A percentile compares a stretch with the other conserved stretches of the same genome.
These are phyloP conservation scores for Regulus satrapa DNA, from an alignment of 2,113 vertebrate species.

Conservation along the genomic window DNA sequence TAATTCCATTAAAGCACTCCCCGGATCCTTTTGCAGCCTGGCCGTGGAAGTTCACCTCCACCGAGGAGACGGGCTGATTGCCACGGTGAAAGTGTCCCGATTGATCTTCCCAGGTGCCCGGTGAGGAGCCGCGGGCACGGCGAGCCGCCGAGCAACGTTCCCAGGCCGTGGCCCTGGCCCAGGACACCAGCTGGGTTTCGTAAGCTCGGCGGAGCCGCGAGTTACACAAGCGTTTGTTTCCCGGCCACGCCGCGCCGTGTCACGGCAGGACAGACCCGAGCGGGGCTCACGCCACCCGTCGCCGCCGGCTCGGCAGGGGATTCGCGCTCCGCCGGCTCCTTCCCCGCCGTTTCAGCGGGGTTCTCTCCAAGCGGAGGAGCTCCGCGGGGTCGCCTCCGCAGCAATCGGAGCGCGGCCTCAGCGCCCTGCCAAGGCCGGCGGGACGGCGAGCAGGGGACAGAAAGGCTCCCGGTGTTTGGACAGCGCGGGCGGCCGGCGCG, in stretches of 20 bases:
- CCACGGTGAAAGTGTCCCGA: too few species aligned
- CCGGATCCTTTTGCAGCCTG: background rate
- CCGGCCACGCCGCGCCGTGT: fast-evolving
- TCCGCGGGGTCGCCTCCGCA: too few species aligned
- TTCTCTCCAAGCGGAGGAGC: too few species aligned
- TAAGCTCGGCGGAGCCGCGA: background rate
- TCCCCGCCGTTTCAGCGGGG: too few species aligned
- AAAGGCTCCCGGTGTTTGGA: fast-evolving
- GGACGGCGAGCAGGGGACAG: background rate
- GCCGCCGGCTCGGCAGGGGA: background rate
- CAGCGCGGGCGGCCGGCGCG: background rate
- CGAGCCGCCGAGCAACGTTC: background rate
- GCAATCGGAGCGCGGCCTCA: fast-evolving
- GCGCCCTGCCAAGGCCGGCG: fast-evolving
- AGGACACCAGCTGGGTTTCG: background rate
- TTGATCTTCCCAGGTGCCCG: background rate
- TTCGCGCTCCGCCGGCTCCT: background rate
- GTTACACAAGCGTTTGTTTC: background rate
- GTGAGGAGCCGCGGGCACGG: too few species aligned
- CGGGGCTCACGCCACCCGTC: background rate
- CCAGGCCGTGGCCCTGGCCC: background rate
- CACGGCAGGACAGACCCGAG: background rate
- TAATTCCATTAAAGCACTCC: background rate
- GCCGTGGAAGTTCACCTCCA: background rate
- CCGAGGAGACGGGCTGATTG: background rate